Evolutionary conservation across 2,113 vertebrate genomes (phyloP).

Genomic region (Gymnocephalus cernua): DNA sequence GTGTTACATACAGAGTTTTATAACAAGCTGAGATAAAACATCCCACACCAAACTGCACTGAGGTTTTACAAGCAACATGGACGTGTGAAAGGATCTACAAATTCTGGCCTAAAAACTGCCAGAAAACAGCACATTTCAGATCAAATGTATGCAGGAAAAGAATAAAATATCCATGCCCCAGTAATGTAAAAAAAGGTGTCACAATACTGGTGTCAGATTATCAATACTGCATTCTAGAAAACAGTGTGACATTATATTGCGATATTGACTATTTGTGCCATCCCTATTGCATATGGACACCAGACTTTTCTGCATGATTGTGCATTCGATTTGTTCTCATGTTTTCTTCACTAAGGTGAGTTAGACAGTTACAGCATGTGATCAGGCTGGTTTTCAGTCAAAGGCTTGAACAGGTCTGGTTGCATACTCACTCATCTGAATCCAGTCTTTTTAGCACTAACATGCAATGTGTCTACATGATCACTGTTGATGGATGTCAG

Average conservation of each 20-base stretch:
- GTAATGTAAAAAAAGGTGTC: neutral
- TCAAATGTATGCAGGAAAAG: neutral
- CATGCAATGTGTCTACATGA: neutral
- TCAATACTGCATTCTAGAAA: neutral
- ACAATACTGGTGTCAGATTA: neutral
- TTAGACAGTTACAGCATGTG: constrained; percentile 9
- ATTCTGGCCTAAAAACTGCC: neutral
- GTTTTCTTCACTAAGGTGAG: neutral
- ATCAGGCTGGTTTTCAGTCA: constrained; percentile 17
- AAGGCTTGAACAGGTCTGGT: neutral
- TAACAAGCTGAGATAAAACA: neutral
- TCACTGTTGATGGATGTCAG: neutral
- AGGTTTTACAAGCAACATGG: neutral
- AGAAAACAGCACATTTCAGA: neutral
- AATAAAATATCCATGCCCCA: neutral
- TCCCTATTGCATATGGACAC: neutral
- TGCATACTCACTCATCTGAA: constrained; percentile 6
- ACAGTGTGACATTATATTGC: neutral
- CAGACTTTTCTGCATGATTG: neutral
- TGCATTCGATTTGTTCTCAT: neutral
- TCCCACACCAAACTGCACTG: neutral
- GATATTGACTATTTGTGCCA: neutral
- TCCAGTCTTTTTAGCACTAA: neutral
- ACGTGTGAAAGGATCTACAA: neutral
- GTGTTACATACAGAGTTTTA: neutral